phyloP scores from a whole-genome alignment of 2,797 vertebrate genomes.

The Numenius phaeopus region DNA sequence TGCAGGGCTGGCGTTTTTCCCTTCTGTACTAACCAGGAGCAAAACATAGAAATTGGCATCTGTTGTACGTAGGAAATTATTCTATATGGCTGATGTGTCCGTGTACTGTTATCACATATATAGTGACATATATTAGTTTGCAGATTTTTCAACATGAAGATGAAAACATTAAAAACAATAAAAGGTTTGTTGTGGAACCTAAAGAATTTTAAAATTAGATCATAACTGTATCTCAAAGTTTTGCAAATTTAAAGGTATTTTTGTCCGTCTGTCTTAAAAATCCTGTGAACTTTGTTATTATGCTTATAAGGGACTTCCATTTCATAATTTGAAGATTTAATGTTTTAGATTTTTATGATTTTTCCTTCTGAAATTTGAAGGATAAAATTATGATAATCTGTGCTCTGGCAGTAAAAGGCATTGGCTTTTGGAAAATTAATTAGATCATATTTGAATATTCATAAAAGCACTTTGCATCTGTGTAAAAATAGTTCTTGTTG shows the following conservation, averaged over 20 bases:
- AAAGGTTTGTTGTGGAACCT: slow-evolving; percentile 19
- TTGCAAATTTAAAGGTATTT: background rate
- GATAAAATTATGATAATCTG: slow-evolving; percentile 64
- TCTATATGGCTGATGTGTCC: slow-evolving; percentile 12
- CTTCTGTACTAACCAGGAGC: slow-evolving; percentile 49
- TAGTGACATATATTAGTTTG: slow-evolving; percentile 34
- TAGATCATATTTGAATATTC: slow-evolving; percentile 78
- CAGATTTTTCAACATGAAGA: slow-evolving; percentile 56
- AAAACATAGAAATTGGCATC: slow-evolving; percentile 50
- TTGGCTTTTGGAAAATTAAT: slow-evolving; percentile 74
- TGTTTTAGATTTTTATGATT: background rate
- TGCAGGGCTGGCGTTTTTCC: slow-evolving; percentile 22
- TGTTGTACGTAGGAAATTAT: slow-evolving; percentile 48
- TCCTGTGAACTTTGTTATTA: background rate
- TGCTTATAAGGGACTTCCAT: background rate
- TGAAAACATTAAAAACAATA: slow-evolving; percentile 51
- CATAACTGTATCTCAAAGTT: background rate
- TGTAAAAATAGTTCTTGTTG: slow-evolving; percentile 74
- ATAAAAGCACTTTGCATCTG: slow-evolving; percentile 53
- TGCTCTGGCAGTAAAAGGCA: slow-evolving; percentile 53
- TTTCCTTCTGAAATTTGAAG: slow-evolving; percentile 56
- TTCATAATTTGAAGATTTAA: background rate
- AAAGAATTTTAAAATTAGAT: slow-evolving; percentile 33
- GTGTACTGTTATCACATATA: background rate
- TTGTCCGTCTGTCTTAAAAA: slow-evolving; percentile 10